Conservation (phyloP, 2,113 vertebrate species). For the Myotis lucifugus region DNA sequence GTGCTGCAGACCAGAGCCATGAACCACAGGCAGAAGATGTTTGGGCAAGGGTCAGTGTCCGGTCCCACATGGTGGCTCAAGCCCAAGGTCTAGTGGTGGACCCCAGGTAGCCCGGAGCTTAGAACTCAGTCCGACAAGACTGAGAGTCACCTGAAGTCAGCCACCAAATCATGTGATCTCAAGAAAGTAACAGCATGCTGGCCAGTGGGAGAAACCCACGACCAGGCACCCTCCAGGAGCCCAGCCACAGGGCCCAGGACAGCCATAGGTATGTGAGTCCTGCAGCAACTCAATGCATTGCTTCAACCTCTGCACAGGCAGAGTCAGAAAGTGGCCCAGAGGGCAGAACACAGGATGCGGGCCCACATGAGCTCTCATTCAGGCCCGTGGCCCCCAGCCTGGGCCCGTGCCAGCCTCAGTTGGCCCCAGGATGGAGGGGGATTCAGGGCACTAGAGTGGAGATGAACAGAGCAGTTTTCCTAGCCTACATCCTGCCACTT, state of each 20-base stretch:
- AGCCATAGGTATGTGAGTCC: accelerated
- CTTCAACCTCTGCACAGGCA: not conserved
- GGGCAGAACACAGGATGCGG: not conserved
- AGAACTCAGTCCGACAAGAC: not conserved
- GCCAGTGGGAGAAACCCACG: not conserved
- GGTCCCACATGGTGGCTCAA: not conserved
- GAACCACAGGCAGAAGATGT: too few relatives aligned
- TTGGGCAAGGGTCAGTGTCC: not conserved
- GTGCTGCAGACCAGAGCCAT: not conserved
- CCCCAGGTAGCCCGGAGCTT: not conserved
- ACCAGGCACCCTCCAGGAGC: too few relatives aligned
- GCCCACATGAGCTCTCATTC: not conserved
- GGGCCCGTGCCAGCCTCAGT: not conserved
- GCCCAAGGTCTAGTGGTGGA: not conserved
- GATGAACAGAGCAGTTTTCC: not conserved
- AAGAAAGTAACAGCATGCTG: not conserved
- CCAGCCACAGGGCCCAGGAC: not conserved
- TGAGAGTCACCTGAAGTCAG: not conserved
- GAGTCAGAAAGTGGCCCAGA: not conserved
- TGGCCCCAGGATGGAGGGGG: too few relatives aligned
- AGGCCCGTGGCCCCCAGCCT: accelerated
- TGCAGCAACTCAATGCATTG: not conserved
- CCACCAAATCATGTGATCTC: not conserved
- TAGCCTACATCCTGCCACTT: not conserved
- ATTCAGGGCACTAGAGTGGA: not conserved